Evolutionary conservation across 2,888 invertebrate species (phyloP).

Genomic region (Nemotelus nigrinus): DNA sequence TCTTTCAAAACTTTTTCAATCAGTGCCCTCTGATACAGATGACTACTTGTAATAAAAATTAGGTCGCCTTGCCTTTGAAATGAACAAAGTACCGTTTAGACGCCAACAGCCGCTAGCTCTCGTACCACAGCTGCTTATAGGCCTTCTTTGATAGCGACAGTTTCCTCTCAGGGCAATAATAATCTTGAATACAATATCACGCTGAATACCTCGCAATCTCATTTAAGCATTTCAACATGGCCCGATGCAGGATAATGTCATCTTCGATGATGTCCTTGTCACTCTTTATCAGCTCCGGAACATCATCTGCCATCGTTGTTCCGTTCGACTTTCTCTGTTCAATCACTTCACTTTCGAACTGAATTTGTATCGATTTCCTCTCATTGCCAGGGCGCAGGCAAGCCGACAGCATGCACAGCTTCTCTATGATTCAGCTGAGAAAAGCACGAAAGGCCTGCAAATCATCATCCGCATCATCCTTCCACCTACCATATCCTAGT

Average conservation of each 20-base stretch:
- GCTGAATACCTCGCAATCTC: conserved; percentile 36
- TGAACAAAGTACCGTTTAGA: neutral
- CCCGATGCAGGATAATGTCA: conserved; percentile 28
- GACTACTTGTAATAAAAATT: conserved; percentile 35
- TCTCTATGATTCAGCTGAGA: neutral
- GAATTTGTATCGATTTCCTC: conserved; percentile 39
- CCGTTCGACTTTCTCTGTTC: conserved; percentile 5
- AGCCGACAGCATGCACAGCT: conserved; percentile 16
- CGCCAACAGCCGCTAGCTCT: conserved; percentile 9
- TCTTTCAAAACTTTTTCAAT: conserved; percentile 37
- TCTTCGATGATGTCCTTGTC: conserved; percentile 33
- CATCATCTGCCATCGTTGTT: neutral
- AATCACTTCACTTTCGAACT: conserved; percentile 19
- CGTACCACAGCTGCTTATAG: conserved; percentile 12
- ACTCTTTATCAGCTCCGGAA: neutral
- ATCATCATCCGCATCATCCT: neutral
- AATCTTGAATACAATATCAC: conserved; percentile 27
- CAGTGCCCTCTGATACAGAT: conserved; percentile 28
- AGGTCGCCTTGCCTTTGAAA: conserved; percentile 31
- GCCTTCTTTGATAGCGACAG: conserved; percentile 17
- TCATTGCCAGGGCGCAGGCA: conserved; percentile 1
- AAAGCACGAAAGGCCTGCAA: conserved; percentile 1
- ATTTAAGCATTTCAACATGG: conserved; percentile 9
- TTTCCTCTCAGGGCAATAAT: conserved; percentile 21
- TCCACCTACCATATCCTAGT: too few relatives aligned